Percentiles rank a stretch among this genome's conserved stretches.
phyloP scores from a whole-genome alignment of 2,888 invertebrate species.

The Agonopterix heracliana region DNA sequence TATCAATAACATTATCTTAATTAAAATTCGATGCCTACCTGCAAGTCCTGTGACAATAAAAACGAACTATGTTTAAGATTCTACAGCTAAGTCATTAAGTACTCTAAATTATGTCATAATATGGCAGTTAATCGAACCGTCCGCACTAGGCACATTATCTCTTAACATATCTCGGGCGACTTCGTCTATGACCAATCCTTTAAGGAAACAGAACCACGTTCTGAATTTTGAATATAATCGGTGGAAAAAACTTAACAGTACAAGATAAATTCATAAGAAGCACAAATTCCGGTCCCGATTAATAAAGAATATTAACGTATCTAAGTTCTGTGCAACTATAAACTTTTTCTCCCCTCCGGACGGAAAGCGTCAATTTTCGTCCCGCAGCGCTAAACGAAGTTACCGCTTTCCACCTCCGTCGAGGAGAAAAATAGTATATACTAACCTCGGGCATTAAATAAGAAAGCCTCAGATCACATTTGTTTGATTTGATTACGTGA shows the following conservation, averaged over 20 bases:
- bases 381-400: no score
- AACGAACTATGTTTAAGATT: slow-evolving; percentile 59
- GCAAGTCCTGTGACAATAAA: slow-evolving; percentile 59
- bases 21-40: slow-evolving; percentile 64
- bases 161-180: slow-evolving; percentile 40
- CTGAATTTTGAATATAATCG: slow-evolving; percentile 64
- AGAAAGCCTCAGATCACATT: no score
- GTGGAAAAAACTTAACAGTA: slow-evolving; percentile 53
- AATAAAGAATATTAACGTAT: no score
- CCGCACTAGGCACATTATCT: slow-evolving; percentile 63
- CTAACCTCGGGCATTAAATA: no score
- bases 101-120: slow-evolving; percentile 71
- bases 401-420: no score
- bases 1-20: slow-evolving; percentile 50
- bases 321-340: no score
- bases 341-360: no score
- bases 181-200: slow-evolving; percentile 44
- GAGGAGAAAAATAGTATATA: no score
- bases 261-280: not conserved
- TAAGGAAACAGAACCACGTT: slow-evolving; percentile 57
- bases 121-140: slow-evolving; percentile 75
- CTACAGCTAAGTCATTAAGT: slow-evolving; percentile 63
- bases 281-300: no score
- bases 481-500: no score
- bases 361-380: no score